Evolutionary conservation across 2,113 vertebrate species (phyloP), one percentile per base, ranked within the genome.

Genomic region (Halcyon senegalensis): DNA sequence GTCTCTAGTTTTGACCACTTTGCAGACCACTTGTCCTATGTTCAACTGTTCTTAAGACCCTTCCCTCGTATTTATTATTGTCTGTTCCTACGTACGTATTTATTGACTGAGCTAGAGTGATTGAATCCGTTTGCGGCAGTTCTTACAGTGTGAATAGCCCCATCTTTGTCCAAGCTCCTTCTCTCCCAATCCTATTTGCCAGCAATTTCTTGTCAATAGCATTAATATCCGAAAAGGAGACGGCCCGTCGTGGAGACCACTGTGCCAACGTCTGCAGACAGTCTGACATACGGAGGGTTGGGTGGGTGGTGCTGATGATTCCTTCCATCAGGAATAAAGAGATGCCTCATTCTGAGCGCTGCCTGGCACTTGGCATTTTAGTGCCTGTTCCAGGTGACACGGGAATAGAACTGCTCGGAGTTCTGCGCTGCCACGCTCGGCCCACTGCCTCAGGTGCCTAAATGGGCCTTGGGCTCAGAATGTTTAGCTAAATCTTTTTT

Each of bases 181-280:
- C 53, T 16, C 31, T 11, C 23, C 50, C 56, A 79, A 62, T 10
- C 5, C 35, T 20, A 3, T 46, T 37, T 81, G 33, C 67, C n/a
- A 35, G 8, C 23, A 37, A 35, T 28, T 41, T 33, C 43, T 55
- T 68, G 35, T 3, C 68, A 21, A 68, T 6, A 72, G 30, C 37
- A 41, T n/a, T 41, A 18, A 16, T 20, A 19, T 5, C 55, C 2
- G 3, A 64, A 39, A 77, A 50, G 30, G 62, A 19, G 66, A 50
- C 4, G 33, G 14, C 7, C 19, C 18, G 3, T 11, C 0, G 0
- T 19, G 69, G 48, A 10, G 53, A 24, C 3, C 0, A 0, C 5
- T 59, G 58, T 35, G 55, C n/a, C 16, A 16, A 13, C 9, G 23
- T 5, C 79, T 50, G 21, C 69, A 43, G 77, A 16, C 1, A 39